Base-by-base conservation (phyloP, 2,113 vertebrate species). In the Leptocoma aspasia region DNA sequence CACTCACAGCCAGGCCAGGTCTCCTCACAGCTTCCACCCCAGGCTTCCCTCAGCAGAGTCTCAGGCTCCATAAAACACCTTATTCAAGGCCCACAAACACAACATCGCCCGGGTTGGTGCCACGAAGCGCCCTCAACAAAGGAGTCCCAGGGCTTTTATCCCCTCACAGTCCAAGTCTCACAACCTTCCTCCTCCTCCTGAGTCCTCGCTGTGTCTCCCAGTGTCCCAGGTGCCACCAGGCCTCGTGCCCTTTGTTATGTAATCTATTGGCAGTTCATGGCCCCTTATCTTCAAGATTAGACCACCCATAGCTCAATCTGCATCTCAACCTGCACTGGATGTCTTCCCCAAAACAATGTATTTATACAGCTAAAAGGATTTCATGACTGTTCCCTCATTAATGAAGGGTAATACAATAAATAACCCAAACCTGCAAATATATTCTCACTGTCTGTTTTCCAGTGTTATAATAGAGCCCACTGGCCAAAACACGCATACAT, bases 71-170 rank as follows among this genome's bases (percentile, higher is more conserved):
- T 4, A 20, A 45, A 73, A 41, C 15, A 8, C 5, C 41, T 41
- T 8, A 56, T 49, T 49, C 30, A 24, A 56, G 35, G 49, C 1
- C 0, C n/a, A 69, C 14, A 57, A 26, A 17, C n/a, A 24, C 31
- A 42, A 23, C 10, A n/a, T 7, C 23, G 41, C 13, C 41, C 1
- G 6, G 37, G 22, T 66, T 30, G 20, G 42, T 57, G 22, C n/a
- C 64, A 69, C 10, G 0, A 41, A 70, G 12, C 0, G 0, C 24
- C n/a, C 49, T 45, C 41, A 73, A 3, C 41, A 56, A 45, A 56
- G n/a, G 49, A 47, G 54, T 10, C 23, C 12, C 1, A 0, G 6
- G 10, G 24, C 15, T 56, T 61, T 75, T 24, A 65, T 13, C 42
- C 19, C n/a, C 19, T 56, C 30, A 3, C 33, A 56, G 23, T 10